Conservation (phyloP, 2,888 invertebrate species). For the Apodemia hepburni region DNA sequence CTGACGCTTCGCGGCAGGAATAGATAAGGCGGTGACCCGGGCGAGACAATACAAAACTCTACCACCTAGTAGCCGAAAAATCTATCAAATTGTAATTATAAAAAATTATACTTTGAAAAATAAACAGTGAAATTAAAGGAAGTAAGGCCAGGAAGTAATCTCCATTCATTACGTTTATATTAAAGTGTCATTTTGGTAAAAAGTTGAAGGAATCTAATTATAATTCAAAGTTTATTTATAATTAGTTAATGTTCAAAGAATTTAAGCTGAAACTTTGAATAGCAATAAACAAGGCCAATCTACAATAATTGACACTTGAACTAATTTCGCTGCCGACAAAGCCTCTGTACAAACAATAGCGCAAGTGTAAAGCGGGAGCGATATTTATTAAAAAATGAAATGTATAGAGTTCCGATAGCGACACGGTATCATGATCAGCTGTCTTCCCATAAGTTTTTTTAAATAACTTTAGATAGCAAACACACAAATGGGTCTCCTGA, state of each 20-base stretch:
- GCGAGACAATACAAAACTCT: no score
- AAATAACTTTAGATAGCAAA: no score
- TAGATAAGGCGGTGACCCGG: no score
- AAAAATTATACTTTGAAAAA: no score
- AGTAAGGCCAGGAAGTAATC: not conserved
- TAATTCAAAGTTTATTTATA: not conserved
- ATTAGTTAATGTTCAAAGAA: constrained; percentile 27
- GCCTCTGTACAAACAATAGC: constrained; percentile 40
- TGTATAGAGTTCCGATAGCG: no score
- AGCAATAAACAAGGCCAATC: constrained; percentile 49
- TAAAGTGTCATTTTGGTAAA: not conserved
- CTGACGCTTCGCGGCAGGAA: no score
- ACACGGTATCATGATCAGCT: no score
- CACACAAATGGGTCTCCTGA: no score
- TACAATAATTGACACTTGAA: constrained; percentile 57
- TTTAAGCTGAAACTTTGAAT: constrained; percentile 32
- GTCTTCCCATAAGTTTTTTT: no score
- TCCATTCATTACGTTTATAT: not conserved
- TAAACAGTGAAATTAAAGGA: no score
- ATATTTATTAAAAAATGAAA: not conserved
- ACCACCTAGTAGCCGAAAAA: no score
- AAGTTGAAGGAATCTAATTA: not conserved
- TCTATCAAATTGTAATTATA: no score
- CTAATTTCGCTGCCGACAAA: constrained; percentile 59
- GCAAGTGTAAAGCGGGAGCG: constrained; percentile 30